Conservation (phyloP, 2,888 invertebrate species). For the Invenusta paracnida region DNA sequence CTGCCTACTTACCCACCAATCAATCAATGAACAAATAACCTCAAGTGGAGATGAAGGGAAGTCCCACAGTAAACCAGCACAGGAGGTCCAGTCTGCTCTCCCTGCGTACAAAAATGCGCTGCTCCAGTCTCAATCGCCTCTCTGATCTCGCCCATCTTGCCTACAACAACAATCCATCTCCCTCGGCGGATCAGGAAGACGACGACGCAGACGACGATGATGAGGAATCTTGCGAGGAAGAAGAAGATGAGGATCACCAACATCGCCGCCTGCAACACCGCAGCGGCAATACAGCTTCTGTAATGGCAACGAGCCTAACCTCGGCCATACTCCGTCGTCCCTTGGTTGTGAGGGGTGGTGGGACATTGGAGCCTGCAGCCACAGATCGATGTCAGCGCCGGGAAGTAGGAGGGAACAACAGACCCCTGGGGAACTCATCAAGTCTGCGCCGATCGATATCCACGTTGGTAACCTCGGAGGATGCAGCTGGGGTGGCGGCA, state of each 20-base stretch:
- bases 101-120: neutral
- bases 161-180: neutral
- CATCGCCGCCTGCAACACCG: no score
- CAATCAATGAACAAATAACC: no score
- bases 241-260: no score
- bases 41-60: neutral
- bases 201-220: neutral
- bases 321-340: neutral
- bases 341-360: neutral
- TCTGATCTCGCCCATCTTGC: neutral
- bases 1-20: no score
- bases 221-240: neutral
- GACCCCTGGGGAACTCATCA: neutral
- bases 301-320: neutral
- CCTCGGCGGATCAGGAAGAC: neutral
- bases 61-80: neutral
- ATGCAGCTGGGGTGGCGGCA: neutral
- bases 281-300: neutral
- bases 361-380: neutral
- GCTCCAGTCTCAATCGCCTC: neutral
- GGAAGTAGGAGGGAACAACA: neutral
- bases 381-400: no score
- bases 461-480: neutral
- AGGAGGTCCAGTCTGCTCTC: neutral
- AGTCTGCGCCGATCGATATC: neutral